Percentiles rank a stretch among this genome's conserved stretches.
Conservation (phyloP, 2,113 vertebrate species). For the Thamnaconus septentrionalis region DNA sequence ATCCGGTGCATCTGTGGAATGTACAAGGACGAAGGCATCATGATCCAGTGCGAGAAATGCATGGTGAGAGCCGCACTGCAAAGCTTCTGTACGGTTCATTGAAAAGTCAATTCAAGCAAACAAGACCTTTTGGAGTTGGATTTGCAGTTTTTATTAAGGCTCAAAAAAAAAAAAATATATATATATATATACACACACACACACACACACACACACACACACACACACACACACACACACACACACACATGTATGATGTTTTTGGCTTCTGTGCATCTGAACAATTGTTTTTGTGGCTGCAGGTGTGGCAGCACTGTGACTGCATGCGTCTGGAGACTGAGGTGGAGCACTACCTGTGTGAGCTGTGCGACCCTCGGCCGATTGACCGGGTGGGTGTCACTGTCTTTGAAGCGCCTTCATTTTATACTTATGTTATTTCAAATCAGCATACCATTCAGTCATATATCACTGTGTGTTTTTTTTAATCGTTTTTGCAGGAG, state of each 20-base stretch:
- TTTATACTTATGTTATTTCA: too few species aligned
- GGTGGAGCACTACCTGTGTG: conserved; percentile 96
- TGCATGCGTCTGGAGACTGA: conserved; percentile 94
- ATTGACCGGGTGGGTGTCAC: conserved; percentile 82
- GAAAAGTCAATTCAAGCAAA: not conserved
- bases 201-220: too few species aligned
- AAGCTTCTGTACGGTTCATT: too few species aligned
- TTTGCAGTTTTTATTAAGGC: not conserved
- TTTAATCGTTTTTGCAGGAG: conserved; percentile 75
- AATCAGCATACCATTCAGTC: not conserved
- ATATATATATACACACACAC: too few species aligned
- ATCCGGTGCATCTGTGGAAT: conserved; percentile 98
- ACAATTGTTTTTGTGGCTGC: conserved; percentile 1
- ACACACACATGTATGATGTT: too few species aligned
- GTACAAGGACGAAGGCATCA: conserved; percentile 97
- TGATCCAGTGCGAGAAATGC: conserved; percentile 99
- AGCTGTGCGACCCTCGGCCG: conserved; percentile 90
- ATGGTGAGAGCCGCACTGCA: conserved; percentile 80
- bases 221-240: too few species aligned
- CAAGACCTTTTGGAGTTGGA: not conserved
- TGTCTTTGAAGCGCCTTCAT: not conserved
- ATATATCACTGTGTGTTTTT: conserved; percentile 22
- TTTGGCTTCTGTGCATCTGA: not conserved
- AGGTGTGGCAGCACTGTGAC: conserved; percentile 99
- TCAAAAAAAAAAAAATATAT: too few species aligned